Conservation (phyloP, 2,888 invertebrate genomes). For the Microctonus brassicae region DNA sequence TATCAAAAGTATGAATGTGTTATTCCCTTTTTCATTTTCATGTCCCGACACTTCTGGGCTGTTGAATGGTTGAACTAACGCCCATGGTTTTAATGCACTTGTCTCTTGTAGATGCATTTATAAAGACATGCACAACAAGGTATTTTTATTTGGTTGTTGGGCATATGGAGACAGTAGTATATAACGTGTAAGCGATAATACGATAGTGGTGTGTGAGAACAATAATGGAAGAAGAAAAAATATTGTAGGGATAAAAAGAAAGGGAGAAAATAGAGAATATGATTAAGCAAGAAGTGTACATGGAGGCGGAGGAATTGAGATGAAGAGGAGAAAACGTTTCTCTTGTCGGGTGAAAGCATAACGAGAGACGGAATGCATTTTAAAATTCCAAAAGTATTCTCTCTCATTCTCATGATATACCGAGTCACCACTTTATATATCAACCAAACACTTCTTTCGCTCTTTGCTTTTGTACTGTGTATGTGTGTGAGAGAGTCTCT, state of each 20-base stretch:
- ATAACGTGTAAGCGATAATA: conserved; percentile 4
- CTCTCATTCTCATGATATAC: conserved; percentile 39
- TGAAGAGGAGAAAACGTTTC: conserved; percentile 16
- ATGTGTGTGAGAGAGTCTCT: neutral
- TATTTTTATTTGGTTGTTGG: conserved; percentile 52
- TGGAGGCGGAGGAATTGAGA: conserved; percentile 22
- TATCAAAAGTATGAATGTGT: neutral
- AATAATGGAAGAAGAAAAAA: neutral
- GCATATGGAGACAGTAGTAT: neutral
- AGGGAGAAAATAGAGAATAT: neutral
- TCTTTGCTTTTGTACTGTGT: conserved; percentile 13
- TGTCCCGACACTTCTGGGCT: conserved; percentile 43
- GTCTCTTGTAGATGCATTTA: conserved; percentile 68
- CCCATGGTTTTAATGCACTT: conserved; percentile 70
- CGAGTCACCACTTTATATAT: neutral
- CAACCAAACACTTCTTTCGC: conserved; percentile 17
- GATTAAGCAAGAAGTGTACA: conserved; percentile 18
- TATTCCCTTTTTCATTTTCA: conserved; percentile 39
- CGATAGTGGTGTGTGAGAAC: neutral
- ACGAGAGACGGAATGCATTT: conserved; percentile 58
- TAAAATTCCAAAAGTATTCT: conserved; percentile 57
- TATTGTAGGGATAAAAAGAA: neutral
- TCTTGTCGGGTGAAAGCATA: conserved; percentile 39
- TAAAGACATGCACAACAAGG: conserved; percentile 59
- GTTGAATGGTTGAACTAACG: conserved; percentile 68